Percentiles rank a stretch among this genome's conserved stretches.
phyloP scores from a whole-genome alignment of 2,797 vertebrate species.

The Leuciscus waleckii region DNA sequence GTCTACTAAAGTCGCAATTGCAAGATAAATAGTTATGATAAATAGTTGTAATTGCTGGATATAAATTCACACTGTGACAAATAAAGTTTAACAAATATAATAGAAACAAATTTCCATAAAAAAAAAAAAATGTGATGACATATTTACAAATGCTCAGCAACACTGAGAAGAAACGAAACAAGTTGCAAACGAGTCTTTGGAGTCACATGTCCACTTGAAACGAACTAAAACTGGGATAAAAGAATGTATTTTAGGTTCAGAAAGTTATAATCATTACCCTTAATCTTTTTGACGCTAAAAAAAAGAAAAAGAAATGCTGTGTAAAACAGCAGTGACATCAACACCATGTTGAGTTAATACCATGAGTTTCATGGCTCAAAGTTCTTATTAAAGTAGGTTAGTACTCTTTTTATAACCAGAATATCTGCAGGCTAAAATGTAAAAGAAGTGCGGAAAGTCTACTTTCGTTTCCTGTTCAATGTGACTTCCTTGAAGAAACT shows the following conservation, averaged over 20 bases:
- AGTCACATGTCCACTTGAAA: background rate
- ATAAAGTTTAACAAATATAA: background rate
- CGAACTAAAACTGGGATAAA: background rate
- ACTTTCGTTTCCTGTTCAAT: slow-evolving; percentile 36
- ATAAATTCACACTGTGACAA: background rate
- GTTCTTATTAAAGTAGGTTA: slow-evolving; percentile 41
- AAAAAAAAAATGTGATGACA: background rate
- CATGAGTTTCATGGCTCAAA: background rate
- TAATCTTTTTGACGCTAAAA: background rate
- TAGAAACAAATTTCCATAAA: background rate
- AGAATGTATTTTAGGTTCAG: no score
- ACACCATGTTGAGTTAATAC: background rate
- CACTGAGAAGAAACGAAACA: background rate
- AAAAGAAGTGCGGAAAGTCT: slow-evolving; percentile 23
- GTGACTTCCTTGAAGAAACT: slow-evolving; percentile 53
- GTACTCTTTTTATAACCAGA: slow-evolving; percentile 45
- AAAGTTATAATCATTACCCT: background rate
- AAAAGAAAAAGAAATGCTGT: background rate
- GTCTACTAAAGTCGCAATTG: background rate
- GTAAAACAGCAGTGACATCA: slow-evolving; percentile 8
- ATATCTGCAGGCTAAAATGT: slow-evolving; percentile 38
- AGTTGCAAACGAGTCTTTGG: background rate
- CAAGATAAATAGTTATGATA: background rate
- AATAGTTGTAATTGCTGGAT: background rate
- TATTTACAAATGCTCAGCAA: background rate